Percentiles rank a stretch among this genome's conserved stretches.
These are phyloP conservation scores for Xyrichtys novacula DNA, from an alignment of 2,797 vertebrate genomes.

Conservation along the genomic window DNA sequence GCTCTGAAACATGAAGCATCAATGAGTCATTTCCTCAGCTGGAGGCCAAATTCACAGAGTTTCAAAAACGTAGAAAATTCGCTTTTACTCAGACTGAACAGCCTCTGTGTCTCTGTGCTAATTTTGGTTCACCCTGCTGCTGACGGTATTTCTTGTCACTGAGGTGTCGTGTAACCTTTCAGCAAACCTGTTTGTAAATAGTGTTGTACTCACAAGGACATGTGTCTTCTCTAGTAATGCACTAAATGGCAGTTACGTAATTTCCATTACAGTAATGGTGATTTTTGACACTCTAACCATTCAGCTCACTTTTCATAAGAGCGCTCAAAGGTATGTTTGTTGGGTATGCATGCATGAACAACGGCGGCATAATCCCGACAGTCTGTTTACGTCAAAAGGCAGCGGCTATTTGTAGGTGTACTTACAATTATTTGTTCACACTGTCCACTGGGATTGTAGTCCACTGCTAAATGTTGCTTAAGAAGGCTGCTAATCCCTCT, in stretches of 20 bases:
- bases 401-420: constrained; percentile 73
- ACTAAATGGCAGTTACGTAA: constrained; percentile 26
- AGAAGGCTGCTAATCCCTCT: constrained; percentile 74
- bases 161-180: constrained; percentile 12
- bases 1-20: constrained; percentile 1
- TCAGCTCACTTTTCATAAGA: constrained; percentile 8
- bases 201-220: constrained; percentile 32
- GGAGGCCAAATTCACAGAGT: constrained; percentile 15
- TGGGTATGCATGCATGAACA: constrained; percentile 27
- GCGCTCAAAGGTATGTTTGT: constrained; percentile 36
- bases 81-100: neutral
- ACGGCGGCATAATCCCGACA: constrained; percentile 59
- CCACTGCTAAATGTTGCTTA: constrained; percentile 64
- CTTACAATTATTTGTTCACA: constrained; percentile 64
- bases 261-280: constrained; percentile 40
- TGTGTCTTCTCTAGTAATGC: constrained; percentile 27
- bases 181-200: constrained; percentile 48
- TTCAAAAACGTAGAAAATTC: neutral
- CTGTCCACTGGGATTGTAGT: constrained; percentile 55
- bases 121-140: constrained; percentile 13
- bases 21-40: constrained; percentile 25
- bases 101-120: neutral
- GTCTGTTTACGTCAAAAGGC: constrained; percentile 46
- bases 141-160: constrained; percentile 16
- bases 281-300: neutral